Evolutionary conservation across 1,140 invertebrate genomes (phyloP), one percentile per base, ranked within the genome.

Genomic region (Formica exsecta): DNA sequence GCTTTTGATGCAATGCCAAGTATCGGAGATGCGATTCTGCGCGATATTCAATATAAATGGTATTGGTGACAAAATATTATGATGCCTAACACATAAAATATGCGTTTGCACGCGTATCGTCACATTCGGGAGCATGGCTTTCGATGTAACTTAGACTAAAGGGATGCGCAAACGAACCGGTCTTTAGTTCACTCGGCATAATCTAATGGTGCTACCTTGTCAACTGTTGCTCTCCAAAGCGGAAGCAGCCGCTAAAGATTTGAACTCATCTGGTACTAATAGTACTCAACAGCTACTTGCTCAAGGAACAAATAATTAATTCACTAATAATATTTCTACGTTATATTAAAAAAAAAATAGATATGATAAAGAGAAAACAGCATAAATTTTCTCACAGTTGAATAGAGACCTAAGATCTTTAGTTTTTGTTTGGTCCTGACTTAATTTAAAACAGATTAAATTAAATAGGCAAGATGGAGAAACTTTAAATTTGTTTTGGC

Each of bases 121-220:
- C 54, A 7, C 38, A 13, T 32, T 57, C 32, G 25, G 51, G 44
- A 51, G 19, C 25, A 51, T 22, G 68, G 5, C 22, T 41, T 22
- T 68, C 22, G 36, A 44, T 51, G 29, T 32, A 32, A 32, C 29
- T 99, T 19, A 96, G 98, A 66, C 96, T 99, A 68, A 99, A 99
- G 94, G 99, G 99, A 29, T 99, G 98, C 93, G 96, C 97, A 66
- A 99, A 99, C 94, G 99, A 99, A 95, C 99, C 99, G 3, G 98
- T 99, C 0, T 99, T 3, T 99, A 65, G 98, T 99, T 66, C 99
- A 99, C 95, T 22, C 99, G 99, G 93, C 99, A 99, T 96, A 99
- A 99, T 25, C 97, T 99, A 6, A 99, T 98, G 90, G 97, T 22
- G 22, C 22, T 22, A 89, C 99, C 99, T 2, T 98, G 98, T 92